Evolutionary conservation across 1,140 invertebrate genomes (phyloP), one percentile per base, ranked within the genome.

Genomic region (Drosophila punjabiensis): DNA sequence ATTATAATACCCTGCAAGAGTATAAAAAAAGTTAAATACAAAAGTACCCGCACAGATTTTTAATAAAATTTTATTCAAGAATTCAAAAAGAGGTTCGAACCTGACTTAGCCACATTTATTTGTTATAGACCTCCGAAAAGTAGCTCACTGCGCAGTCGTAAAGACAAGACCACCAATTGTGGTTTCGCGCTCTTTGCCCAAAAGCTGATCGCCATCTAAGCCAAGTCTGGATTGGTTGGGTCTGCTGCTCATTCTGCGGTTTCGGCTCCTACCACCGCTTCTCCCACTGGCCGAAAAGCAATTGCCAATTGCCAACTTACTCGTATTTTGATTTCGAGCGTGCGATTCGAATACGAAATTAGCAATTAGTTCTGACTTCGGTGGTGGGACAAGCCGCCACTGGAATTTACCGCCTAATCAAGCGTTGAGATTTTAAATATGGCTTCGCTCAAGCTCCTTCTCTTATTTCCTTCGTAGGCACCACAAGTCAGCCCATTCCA

Each of bases 271-370:
- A 16, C 48, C 37, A n/a, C 32, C 60, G 39, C 47, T 58, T 43
- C 63, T 81, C 64, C 69, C 60, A 67, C 45, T 53, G 60, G 66
- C 33, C 59, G 24, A 64, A 60, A 67, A 62, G 41, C 73, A 61
- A 60, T 76, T 82, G 74, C 24, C 76, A 76, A 79, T 64, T 75
- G 82, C 78, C 61, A 82, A 86, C 82, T 78, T 85, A 79, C 61
- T 83, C 76, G 80, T 73, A 88, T 89, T 89, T 88, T 81, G 84
- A 88, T 84, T 83, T 84, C 81, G 66, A 77, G 78, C 68, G 56
- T 84, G 81, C 78, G 85, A 88, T 89, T 81, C 85, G 81, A 84
- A 89, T 89, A 62, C 84, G 73, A 84, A 84, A 88, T 88, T 88
- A 88, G 84, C 84, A 87, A 87, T 88, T 87, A 88, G 84, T 81